phyloP scores from a whole-genome alignment of 64 coral and sea anemone species.

The Stichodactyla helianthus region DNA sequence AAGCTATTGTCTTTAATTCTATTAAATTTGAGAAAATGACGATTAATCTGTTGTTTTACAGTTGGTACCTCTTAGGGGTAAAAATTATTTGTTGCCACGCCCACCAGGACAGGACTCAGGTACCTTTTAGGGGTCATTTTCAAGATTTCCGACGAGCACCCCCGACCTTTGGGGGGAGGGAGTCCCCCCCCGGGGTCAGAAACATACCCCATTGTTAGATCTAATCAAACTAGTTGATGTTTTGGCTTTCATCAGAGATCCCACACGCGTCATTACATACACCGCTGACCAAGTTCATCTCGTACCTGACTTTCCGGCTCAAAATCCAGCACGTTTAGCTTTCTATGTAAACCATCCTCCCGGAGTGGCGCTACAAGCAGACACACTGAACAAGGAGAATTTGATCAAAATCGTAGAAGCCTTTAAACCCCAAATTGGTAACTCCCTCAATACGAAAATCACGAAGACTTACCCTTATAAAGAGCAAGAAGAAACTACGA shows the following conservation, averaged over 20 bases:
- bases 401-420: background rate
- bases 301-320: background rate
- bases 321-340: background rate
- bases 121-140: no score
- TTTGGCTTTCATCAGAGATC: background rate
- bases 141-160: no score
- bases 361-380: background rate
- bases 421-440: background rate
- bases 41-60: no score
- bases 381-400: background rate
- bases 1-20: no score
- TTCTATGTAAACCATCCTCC: slow-evolving; percentile 5
- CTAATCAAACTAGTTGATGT: no score
- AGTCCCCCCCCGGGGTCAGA: background rate
- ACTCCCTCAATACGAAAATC: background rate
- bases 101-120: no score
- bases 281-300: slow-evolving; percentile 12
- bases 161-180: no score
- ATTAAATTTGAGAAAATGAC: no score
- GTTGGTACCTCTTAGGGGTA: no score
- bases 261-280: background rate
- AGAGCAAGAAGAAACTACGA: background rate
- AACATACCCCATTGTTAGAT: background rate
- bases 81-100: no score
- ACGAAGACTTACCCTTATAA: background rate